Base-by-base conservation (phyloP, 2,797 vertebrate species). In the Siniperca scherzeri region DNA sequence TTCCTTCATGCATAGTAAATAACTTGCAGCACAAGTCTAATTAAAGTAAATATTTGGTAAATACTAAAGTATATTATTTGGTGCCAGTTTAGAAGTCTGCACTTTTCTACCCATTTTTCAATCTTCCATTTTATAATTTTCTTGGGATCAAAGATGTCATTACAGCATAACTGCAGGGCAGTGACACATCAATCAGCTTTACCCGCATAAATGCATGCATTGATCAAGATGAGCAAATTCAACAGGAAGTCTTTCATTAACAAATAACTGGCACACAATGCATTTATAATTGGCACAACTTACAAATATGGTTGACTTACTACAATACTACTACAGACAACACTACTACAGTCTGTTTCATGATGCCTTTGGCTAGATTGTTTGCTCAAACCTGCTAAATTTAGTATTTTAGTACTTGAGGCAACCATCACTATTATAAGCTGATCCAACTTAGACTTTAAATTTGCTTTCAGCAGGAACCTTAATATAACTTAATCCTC, bases 31-130 rank as follows among this genome's bases (percentile, higher is more conserved):
- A 19, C 25, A 59, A 27, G 7, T 71, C 19, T 66, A 60, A 77
- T 81, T 36, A 67, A 74, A 62, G 36, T 71, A 50, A 76, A 83
- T 61, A 77, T 85, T 59, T 55, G 13, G 21, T 42, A 13, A 42
- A 42, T 42, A 42, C 11, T 42, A 42, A 42, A 42, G 40, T 42
- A 12, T 42, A 42, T 75, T 46, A 44, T 74, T 66, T 66, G 13
- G 19, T 55, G 21, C 50, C 62, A 76, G 25, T 70, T 74, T 38
- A 59, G 40, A 48, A 27, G 21, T 59, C 25, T 55, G 25, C 25
- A 14, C 38, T 13, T 52, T 30, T 42, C 27, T 21, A 30, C 14
- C n/a, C 3, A 22, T 33, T 64, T 67, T 27, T 53, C n/a, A 21
- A 53, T 44, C 9, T 27, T 40, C 10, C 0, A n/a, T 67, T 48